Base-by-base conservation (phyloP, 2,888 invertebrate species). In the Eumacrocentrus americanus region DNA sequence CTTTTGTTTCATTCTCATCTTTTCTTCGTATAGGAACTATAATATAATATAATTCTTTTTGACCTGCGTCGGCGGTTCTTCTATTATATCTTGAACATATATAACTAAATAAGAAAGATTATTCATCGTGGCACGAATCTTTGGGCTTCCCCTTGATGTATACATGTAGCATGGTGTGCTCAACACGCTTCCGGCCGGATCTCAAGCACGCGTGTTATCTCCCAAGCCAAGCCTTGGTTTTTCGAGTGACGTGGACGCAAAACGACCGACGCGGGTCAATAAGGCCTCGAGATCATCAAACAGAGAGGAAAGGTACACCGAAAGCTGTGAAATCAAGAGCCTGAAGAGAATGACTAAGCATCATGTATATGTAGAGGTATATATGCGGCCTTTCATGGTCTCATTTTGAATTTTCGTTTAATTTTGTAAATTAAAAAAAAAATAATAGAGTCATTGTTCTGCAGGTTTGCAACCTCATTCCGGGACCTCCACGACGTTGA, bases 171-270 rank as follows among this genome's bases (percentile, higher is more conserved):
- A 29, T n/a, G 9, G 29, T 29, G 29, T 9, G 29, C 29, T 29
- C 4, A 4, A 29, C 9, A 53, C 35, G 42, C 48, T 60, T 60
- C 60, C 60, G 48, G 60, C 42, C 48, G 54, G 54, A 60, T 60
- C 42, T 60, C 22, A 22, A n/a, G n/a, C n/a, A n/a, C n/a, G n/a
- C 22, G 22, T 22, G 42, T 60, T 60, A 60, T 60, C 60, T 60
- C 23, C 25, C 25, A 6, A 69, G 76, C 79, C 78, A 77, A 79
- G 78, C 79, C 79, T 78, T 78, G 75, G 66, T 76, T 77, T 74
- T 70, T 72, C 70, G 65, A 73, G 70, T 75, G 75, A 76, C 76
- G 70, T 67, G 42, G 14, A 34, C 20, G 40, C 2, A 16, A 25
- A n/a, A n/a, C n/a, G n/a, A n/a, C n/a, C 22, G 23, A 23, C 54